Percentiles rank a stretch among this genome's conserved stretches.
These are phyloP conservation scores for Argyra leucocephala DNA, from an alignment of 2,888 invertebrate genomes.

Conservation along the genomic window DNA sequence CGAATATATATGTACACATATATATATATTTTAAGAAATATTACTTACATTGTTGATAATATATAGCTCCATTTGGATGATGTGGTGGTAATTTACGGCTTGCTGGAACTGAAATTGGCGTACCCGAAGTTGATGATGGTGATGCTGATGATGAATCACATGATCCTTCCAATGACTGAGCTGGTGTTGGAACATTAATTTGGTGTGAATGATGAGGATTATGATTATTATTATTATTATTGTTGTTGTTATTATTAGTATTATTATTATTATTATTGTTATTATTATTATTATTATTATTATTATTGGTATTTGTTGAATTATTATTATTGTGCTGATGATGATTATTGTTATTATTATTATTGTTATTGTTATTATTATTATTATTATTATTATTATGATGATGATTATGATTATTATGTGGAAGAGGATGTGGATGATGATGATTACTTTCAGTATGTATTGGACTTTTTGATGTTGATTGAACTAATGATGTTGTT, in stretches of 20 bases:
- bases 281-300: no score
- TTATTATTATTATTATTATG: not conserved
- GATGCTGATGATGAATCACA: constrained; percentile 56
- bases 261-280: constrained; percentile 25
- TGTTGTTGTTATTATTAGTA: constrained; percentile 39
- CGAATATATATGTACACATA: no score
- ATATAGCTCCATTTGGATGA: constrained; percentile 44
- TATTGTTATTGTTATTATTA: no score
- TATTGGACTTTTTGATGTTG: constrained; percentile 25
- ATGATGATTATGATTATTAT: constrained; percentile 19
- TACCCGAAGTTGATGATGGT: constrained; percentile 47
- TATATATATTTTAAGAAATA: no score
- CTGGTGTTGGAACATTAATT: constrained; percentile 42
- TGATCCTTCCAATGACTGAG: constrained; percentile 43
- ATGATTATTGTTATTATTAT: no score
- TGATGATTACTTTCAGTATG: constrained; percentile 36
- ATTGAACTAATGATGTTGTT: constrained; percentile 23
- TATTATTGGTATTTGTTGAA: no score
- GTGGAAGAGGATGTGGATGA: constrained; percentile 45
- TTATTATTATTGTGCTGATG: no score
- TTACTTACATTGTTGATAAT: constrained; percentile 4
- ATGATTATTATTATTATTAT: constrained; percentile 38
- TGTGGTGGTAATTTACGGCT: constrained; percentile 43
- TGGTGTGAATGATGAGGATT: constrained; percentile 31
- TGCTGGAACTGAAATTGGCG: constrained; percentile 38